phyloP scores from a whole-genome alignment of 2,797 vertebrate genomes.

The Lerista edwardsae region DNA sequence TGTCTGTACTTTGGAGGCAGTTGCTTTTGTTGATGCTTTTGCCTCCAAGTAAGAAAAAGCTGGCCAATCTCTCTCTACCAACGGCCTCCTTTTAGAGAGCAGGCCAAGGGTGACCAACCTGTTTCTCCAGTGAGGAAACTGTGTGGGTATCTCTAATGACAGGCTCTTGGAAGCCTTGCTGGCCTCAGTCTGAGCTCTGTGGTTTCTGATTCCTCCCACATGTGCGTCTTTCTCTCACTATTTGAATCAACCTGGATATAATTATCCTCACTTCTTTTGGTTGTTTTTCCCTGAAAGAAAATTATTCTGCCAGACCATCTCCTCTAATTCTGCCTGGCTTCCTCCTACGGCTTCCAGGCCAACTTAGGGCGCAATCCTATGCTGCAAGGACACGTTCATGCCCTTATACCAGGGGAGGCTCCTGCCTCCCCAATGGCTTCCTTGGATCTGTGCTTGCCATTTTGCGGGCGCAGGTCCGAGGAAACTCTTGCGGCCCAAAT shows the following conservation, averaged over 20 bases:
- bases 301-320: no score
- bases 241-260: conserved; percentile 3
- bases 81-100: neutral
- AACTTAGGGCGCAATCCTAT: no score
- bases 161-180: neutral
- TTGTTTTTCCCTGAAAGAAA: neutral
- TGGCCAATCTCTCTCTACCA: neutral
- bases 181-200: neutral
- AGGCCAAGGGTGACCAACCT: neutral
- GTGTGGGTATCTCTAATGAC: neutral
- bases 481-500: no score
- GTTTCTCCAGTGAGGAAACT: neutral
- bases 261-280: neutral
- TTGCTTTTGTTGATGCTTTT: no score
- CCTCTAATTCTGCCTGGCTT: neutral
- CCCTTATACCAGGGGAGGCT: no score
- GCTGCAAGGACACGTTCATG: no score
- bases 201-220: neutral
- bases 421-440: no score
- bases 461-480: no score
- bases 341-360: neutral
- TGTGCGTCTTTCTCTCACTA: neutral
- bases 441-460: no score
- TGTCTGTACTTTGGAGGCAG: no score
- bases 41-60: neutral